These are phyloP conservation scores for Xyrichtys novacula DNA, from an alignment of 2,797 vertebrate species.

Conservation along the genomic window DNA sequence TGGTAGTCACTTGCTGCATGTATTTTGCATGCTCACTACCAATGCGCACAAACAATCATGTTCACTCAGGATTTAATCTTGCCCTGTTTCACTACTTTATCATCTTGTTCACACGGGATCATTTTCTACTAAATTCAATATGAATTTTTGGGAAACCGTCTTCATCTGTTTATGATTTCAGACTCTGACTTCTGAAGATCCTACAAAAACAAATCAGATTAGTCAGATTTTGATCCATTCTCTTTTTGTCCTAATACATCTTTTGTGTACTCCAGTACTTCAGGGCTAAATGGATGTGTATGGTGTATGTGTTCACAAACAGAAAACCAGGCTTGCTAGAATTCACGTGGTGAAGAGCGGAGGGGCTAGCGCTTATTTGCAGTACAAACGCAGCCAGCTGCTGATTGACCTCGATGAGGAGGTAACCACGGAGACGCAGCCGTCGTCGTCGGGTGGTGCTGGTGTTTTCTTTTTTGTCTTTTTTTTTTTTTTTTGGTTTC, in stretches of 20 bases:
- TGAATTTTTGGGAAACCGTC: too few relatives aligned
- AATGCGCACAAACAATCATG: background rate
- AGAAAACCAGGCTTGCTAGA: slow-evolving; percentile 94
- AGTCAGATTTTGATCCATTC: too few relatives aligned
- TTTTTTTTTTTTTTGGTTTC: slow-evolving; percentile 13
- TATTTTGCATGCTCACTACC: too few relatives aligned
- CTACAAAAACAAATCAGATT: too few relatives aligned
- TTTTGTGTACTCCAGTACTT: too few relatives aligned
- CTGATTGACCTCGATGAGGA: slow-evolving; percentile 85
- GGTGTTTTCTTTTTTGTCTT: slow-evolving; percentile 22
- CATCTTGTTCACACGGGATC: too few relatives aligned
- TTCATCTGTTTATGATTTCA: too few relatives aligned
- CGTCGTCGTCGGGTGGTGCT: slow-evolving; percentile 29
- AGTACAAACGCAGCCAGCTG: slow-evolving; percentile 91
- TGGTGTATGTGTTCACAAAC: slow-evolving; percentile 80
- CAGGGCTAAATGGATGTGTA: slow-evolving; percentile 72
- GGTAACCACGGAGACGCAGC: slow-evolving; percentile 70
- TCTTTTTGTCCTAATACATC: too few relatives aligned
- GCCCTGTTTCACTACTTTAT: too few relatives aligned
- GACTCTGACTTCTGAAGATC: too few relatives aligned
- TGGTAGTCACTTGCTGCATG: too few relatives aligned
- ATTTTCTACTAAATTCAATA: too few relatives aligned
- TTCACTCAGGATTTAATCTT: background rate
- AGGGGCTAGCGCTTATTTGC: slow-evolving; percentile 91
- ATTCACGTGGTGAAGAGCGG: slow-evolving; percentile 89